A percentile compares a stretch with the other conserved stretches of the same genome.
Evolutionary conservation across 2,888 invertebrate genomes (phyloP).

Genomic region (Monopis laevigella): DNA sequence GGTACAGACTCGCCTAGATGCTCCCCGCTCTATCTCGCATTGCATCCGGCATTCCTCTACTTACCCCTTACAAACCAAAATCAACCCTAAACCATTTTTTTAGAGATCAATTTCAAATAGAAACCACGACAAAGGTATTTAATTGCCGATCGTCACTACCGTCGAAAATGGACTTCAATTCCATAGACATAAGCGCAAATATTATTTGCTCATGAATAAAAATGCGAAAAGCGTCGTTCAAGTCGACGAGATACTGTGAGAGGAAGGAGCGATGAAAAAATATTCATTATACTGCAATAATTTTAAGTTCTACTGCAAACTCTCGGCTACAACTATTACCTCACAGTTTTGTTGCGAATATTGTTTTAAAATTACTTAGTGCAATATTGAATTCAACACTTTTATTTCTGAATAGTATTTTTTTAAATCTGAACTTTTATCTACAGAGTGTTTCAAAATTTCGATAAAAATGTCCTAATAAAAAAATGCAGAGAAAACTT

Average conservation of each 20-base stretch:
- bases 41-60: constrained; percentile 31
- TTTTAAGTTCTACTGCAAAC: no score
- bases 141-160: constrained; percentile 20
- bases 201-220: constrained; percentile 6
- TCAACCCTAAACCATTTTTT: neutral
- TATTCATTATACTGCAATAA: constrained; percentile 5
- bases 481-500: no score
- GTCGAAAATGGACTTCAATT: constrained; percentile 24
- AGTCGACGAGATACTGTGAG: constrained; percentile 2
- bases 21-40: constrained; percentile 26
- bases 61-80: neutral
- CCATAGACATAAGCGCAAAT: constrained; percentile 13
- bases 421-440: no score
- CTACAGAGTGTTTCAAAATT: no score
- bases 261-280: constrained; percentile 6
- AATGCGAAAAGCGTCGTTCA: constrained; percentile 8
- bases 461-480: no score
- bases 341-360: no score
- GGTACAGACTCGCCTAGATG: constrained; percentile 33
- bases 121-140: constrained; percentile 16
- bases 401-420: no score
- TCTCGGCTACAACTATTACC: no score
- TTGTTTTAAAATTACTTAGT: no score
- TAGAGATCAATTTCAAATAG: constrained; percentile 5
- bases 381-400: no score